Evolutionary conservation across 92 coral and sea anemone species (phyloP), one percentile per base, ranked within the genome.

Genomic region (Chrysogorgia sp.): DNA sequence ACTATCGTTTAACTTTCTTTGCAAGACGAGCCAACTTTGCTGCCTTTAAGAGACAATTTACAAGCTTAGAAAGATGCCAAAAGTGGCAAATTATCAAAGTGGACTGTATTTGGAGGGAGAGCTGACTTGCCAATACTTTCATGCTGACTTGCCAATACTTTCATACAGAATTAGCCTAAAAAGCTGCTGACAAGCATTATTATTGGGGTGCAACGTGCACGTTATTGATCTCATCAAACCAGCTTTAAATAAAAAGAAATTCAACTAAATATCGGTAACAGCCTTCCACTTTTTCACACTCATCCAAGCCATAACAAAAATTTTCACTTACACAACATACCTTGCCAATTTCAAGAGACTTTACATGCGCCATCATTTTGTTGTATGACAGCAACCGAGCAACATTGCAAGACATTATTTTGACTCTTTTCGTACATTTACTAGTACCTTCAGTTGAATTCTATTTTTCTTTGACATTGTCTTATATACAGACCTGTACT

Each of bases 341-440:
- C 62, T 72, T 77, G 45, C 93, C 88, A 83, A 86, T 83, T 61
- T 87, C 90, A 60, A 84, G 74, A 63, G 89, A 84, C 82, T 78
- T 56, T 4, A 89, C 90, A 86, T 80, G 76, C 33, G 79, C 87
- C 86, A 86, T 90, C 89, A 90, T 72, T 84, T 70, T 90, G 37
- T 86, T 72, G 67, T 86, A 86, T 75, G 94, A 84, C 37, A 90
- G 77, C 62, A 90, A 69, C 49, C 82, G 85, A 74, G 87, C 70
- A 71, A 86, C 90, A 68, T 90, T 69, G 82, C 94, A 90, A 65
- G 89, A 86, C 89, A 87, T 90, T 30, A 90, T 77, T 67, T 84
- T 89, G 34, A 43, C 58, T 83, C 86, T 81, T 82, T 81, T 86
- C 53, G 77, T 41, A 40, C 59, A 28, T 40, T 76, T 85, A 35